Evolutionary conservation across 1,140 invertebrate genomes (phyloP), one percentile per base, ranked within the genome.

Genomic region (Panagrolaimus sp.): DNA sequence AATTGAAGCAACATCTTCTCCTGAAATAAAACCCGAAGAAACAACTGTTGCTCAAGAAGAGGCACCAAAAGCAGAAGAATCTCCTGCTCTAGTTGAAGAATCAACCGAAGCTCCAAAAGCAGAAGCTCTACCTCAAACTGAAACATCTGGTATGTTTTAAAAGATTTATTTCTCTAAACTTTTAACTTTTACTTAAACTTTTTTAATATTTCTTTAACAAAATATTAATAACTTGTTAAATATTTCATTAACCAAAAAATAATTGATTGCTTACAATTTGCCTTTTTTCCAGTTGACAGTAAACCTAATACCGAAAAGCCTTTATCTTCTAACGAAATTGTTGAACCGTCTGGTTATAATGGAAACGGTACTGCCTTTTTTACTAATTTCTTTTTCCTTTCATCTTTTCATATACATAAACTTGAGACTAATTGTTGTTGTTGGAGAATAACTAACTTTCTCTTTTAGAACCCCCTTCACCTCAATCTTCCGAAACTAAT

Each of bases 1-100:
- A 17, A 14, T 26, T 52, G 48, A 38, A 64, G 32, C 2, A 76
- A 70, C 67, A 78, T 77, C 62, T 66, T 77, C 14, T 77, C 78
- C 67, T 14, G 63, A 17, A 0, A 45, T 12, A 8, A 26, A 38
- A 45, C 78, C 76, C 38, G 32, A 8, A 21, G 48, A 38, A 38
- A 38, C 7, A 4, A 2, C 32, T 38, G 32, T 7, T 38, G 32
- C 32, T 70, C 76, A 21, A 66, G 32, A 2, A 38, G 32, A 38
- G 7, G 7, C 32, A 1, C 17, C 26, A 21, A 26, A 17, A 21
- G 15, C 17, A 52, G 48, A 8, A 1, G 63, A 17, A 1, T 38
- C 63, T 46, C 7, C 43, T 38, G 21, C 24, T 5, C 9, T n/a
- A 1, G 15, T 28, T 55, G 52, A 55, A 55, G 52, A 12, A 12